phyloP scores from a whole-genome alignment of 1,140 invertebrate genomes.

The Sarcophaga bullata region DNA sequence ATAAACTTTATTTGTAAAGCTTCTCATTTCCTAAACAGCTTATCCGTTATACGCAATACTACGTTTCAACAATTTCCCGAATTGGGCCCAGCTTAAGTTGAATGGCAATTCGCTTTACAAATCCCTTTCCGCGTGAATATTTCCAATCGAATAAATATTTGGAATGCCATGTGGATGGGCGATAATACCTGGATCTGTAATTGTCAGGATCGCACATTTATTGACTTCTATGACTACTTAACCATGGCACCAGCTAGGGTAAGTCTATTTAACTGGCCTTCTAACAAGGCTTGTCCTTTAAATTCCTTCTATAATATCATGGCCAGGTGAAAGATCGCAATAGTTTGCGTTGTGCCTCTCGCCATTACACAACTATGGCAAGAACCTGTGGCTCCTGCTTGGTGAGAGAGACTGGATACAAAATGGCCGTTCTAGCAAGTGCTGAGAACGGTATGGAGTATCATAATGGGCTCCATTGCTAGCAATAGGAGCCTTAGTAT shows the following conservation, averaged over 20 bases:
- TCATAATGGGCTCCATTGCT: constrained; percentile 69
- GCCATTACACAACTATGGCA: constrained; percentile 70
- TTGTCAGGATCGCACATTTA: constrained; percentile 69
- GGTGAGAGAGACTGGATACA: constrained; percentile 71
- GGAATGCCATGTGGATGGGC: constrained; percentile 68
- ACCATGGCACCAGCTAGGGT: constrained; percentile 71
- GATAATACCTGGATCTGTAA: constrained; percentile 82
- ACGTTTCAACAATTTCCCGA: constrained; percentile 70
- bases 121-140: constrained; percentile 69
- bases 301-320: background rate
- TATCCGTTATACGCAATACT: constrained; percentile 59
- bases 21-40: constrained; percentile 42
- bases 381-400: constrained; percentile 75
- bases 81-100: constrained; percentile 70
- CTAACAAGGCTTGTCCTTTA: background rate
- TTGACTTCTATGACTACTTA: constrained; percentile 71
- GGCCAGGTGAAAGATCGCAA: constrained; percentile 54
- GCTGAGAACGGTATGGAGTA: constrained; percentile 71
- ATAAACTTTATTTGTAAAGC: background rate
- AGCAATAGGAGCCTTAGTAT: constrained; percentile 37
- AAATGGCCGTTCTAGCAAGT: constrained; percentile 56
- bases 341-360: constrained; percentile 71
- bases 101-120: constrained; percentile 75
- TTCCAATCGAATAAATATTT: constrained; percentile 72
- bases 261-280: background rate